phyloP scores from a whole-genome alignment of 2,888 invertebrate species.

The Drosophila sordidapex region DNA sequence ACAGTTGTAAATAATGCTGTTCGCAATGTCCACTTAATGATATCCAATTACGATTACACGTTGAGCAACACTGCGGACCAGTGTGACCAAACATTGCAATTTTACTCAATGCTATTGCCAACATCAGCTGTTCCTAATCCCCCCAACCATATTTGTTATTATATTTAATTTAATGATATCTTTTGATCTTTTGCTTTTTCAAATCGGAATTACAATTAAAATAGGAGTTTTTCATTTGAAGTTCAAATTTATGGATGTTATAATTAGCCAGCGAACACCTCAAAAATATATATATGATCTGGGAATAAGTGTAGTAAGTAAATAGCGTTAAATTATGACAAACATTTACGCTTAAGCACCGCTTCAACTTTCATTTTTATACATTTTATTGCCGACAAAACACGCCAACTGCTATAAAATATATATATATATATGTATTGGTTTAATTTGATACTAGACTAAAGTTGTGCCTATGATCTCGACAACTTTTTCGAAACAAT shows the following conservation, averaged over 20 bases:
- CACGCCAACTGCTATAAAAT: conserved; percentile 22
- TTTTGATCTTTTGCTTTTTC: no score
- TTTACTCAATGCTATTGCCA: neutral
- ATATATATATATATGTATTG: neutral
- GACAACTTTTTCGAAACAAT: neutral
- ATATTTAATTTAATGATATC: no score
- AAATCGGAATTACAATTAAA: neutral
- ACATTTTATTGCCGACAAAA: conserved; percentile 8
- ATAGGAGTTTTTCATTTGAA: neutral
- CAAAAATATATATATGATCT: conserved; percentile 27
- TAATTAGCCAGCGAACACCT: neutral
- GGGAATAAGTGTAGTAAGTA: conserved; percentile 30
- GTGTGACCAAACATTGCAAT: conserved; percentile 1
- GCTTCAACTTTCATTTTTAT: conserved; percentile 26
- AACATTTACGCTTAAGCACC: conserved; percentile 40
- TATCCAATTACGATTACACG: neutral
- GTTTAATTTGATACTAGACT: neutral
- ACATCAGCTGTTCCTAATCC: neutral
- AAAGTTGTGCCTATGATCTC: neutral
- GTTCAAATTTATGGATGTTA: neutral
- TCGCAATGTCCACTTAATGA: neutral
- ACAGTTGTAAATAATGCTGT: neutral
- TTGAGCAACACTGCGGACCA: neutral
- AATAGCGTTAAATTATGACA: conserved; percentile 34
- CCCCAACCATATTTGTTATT: neutral